phyloP scores from a whole-genome alignment of 2,888 invertebrate species.

The Synanthedon vespiformis region DNA sequence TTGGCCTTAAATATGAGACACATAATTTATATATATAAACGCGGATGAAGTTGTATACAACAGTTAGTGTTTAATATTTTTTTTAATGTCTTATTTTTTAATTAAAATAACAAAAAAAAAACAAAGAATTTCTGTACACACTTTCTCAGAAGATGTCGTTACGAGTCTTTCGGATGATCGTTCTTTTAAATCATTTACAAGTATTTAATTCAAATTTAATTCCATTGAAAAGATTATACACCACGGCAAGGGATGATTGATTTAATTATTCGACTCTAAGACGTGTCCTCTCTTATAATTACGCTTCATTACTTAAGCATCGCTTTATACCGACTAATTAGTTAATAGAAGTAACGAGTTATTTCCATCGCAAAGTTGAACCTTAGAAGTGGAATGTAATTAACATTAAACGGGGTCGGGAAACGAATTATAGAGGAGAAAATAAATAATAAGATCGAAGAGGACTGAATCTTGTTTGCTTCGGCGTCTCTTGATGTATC shows the following conservation, averaged over 20 bases:
- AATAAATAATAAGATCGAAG: slow-evolving; percentile 41
- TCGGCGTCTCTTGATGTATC: background rate
- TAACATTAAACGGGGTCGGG: slow-evolving; percentile 49
- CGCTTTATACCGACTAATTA: slow-evolving; percentile 67
- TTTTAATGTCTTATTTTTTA: too few relatives aligned
- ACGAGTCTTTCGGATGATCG: too few relatives aligned
- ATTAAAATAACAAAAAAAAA: too few relatives aligned
- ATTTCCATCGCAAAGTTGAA: slow-evolving; percentile 59
- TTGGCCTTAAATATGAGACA: too few relatives aligned
- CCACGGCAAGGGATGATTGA: slow-evolving; percentile 61
- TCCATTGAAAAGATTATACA: slow-evolving; percentile 63
- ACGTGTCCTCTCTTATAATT: slow-evolving; percentile 69
- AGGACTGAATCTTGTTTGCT: background rate
- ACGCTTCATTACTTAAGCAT: slow-evolving; percentile 68
- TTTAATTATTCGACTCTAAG: slow-evolving; percentile 65
- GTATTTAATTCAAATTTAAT: slow-evolving; percentile 61
- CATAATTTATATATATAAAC: too few relatives aligned
- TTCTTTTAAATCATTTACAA: slow-evolving; percentile 26
- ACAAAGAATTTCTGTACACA: too few relatives aligned
- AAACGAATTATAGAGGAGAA: slow-evolving; percentile 46
- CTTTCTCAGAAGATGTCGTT: too few relatives aligned
- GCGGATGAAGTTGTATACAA: too few relatives aligned
- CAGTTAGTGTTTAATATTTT: too few relatives aligned
- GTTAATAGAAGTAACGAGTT: slow-evolving; percentile 69
- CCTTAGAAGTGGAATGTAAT: slow-evolving; percentile 48